Evolutionary conservation across 1,140 invertebrate species (phyloP).

Genomic region (Meteorus sp.): DNA sequence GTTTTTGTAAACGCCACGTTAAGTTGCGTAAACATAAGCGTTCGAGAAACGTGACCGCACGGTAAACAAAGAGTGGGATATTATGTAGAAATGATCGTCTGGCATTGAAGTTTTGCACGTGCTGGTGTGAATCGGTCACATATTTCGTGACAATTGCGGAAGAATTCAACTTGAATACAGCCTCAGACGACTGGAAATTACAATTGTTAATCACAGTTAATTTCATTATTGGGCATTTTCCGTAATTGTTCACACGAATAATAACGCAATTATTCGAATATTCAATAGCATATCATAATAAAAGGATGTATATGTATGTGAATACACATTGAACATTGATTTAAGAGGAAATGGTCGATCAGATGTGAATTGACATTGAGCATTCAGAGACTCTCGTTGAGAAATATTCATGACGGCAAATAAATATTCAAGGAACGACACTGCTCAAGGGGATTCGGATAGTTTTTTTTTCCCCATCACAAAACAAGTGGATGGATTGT

Average conservation of each 20-base stretch:
- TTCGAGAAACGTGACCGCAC: constrained; percentile 49
- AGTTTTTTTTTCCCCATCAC: too few species aligned
- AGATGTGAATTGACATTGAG: constrained; percentile 23
- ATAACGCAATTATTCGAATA: too few species aligned
- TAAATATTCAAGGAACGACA: constrained; percentile 16
- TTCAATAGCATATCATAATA: too few species aligned
- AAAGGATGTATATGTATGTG: background rate
- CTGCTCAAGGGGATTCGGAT: constrained; percentile 5
- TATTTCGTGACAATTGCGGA: constrained; percentile 18
- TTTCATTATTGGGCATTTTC: too few species aligned
- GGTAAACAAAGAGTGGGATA: constrained; percentile 45
- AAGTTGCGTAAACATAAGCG: constrained; percentile 38
- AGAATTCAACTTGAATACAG: too few species aligned
- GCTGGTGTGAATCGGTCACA: constrained; percentile 28
- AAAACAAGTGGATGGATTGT: constrained; percentile 7
- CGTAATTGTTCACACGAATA: too few species aligned
- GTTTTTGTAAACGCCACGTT: constrained; percentile 19
- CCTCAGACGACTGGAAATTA: too few species aligned
- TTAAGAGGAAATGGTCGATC: constrained; percentile 24
- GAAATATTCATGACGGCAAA: constrained; percentile 31
- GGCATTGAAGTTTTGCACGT: constrained; percentile 25
- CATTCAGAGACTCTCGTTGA: constrained; percentile 27
- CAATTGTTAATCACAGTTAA: too few species aligned
- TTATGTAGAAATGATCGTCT: constrained; percentile 18
- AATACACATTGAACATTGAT: background rate